Evolutionary conservation across 2,888 invertebrate genomes (phyloP), one percentile per base, ranked within the genome.

Genomic region (Volucella bombylans): DNA sequence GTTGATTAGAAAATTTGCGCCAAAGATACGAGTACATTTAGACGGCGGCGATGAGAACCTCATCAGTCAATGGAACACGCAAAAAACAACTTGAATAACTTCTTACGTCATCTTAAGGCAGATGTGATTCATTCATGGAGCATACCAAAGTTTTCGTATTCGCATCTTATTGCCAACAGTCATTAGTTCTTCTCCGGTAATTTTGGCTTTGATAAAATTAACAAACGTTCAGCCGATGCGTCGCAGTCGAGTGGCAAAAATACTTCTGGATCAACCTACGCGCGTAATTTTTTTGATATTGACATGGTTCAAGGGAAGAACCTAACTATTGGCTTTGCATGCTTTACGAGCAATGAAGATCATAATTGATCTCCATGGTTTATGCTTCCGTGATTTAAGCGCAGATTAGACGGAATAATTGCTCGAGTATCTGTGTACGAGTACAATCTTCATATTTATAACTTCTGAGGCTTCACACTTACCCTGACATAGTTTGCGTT

Each of bases 401-500:
- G 67, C 67, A 80, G 81, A 85, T 80, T 72, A 76, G 76, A 80
- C 50, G 52, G 47, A 76, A 83, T 80, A 82, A 82, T 82, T 83
- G 77, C 2, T 31, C 31, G 31, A 31, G 31, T 31, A 31, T 31
- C 31, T 31, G 1, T 1, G 1, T 18, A 31, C 31, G 6, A 31
- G 1, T 18, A 31, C 31, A 31, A 31, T 31, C 31, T 31, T 31
- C 31, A 31, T 31, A 6, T 31, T 31, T 31, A 1, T 64, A 68
- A 62, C 64, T 78, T 38, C 67, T 82, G 82, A 82, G 62, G 62
- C 72, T 55, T 38, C 39, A 18, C 86, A 92, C 95, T 94, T 92
- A 98, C 98, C 92, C 96, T 95, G 87, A 98, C 95, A 92, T 94
- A 98, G 92, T 97, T 98, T 86, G 98, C 98, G 90, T 98, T 98